Evolutionary conservation across 2,113 vertebrate species (phyloP).

Genomic region (Stigmatopora argus): DNA sequence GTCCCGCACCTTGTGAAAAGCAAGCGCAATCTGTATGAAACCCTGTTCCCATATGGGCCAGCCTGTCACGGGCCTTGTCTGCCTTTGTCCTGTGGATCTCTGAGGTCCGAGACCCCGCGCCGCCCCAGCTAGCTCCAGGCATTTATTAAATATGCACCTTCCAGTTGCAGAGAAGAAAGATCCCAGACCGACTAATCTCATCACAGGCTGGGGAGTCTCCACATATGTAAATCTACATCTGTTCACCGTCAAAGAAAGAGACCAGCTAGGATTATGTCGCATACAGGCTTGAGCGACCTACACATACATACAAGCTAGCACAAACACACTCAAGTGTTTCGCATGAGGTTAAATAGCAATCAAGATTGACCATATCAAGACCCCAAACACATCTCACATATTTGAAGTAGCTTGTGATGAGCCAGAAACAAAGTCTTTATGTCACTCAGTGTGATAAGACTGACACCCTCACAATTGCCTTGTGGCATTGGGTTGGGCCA

Average conservation of each 20-base stretch:
- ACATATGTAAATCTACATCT: slow-evolving; percentile 99
- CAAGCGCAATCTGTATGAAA: slow-evolving; percentile 74
- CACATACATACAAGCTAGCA: slow-evolving; percentile 56
- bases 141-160: slow-evolving; percentile 99
- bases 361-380: slow-evolving; percentile 56
- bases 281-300: slow-evolving; percentile 60
- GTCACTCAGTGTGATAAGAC: slow-evolving; percentile 76
- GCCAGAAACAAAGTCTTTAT: slow-evolving; percentile 83
- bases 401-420: slow-evolving; percentile 68
- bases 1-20: slow-evolving; percentile 69
- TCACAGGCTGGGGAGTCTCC: slow-evolving; percentile 92
- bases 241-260: slow-evolving; percentile 91
- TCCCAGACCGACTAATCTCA: slow-evolving; percentile 90
- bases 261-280: slow-evolving; percentile 87
- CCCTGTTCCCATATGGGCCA: slow-evolving; percentile 80
- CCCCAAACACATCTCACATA: slow-evolving; percentile 54
- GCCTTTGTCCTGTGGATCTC: slow-evolving; percentile 82
- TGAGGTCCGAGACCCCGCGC: slow-evolving; percentile 69
- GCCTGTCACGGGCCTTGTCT: slow-evolving; percentile 76
- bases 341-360: slow-evolving; percentile 77
- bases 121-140: slow-evolving; percentile 86
- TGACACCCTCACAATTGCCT: slow-evolving; percentile 55
- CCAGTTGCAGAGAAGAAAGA: slow-evolving; percentile 79
- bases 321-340: slow-evolving; percentile 49
- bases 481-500: slow-evolving; percentile 51